Evolutionary conservation across 30 jellyfish, hydroid and myxozoan species (phyloP).

Genomic region (Hydractinia echinata): DNA sequence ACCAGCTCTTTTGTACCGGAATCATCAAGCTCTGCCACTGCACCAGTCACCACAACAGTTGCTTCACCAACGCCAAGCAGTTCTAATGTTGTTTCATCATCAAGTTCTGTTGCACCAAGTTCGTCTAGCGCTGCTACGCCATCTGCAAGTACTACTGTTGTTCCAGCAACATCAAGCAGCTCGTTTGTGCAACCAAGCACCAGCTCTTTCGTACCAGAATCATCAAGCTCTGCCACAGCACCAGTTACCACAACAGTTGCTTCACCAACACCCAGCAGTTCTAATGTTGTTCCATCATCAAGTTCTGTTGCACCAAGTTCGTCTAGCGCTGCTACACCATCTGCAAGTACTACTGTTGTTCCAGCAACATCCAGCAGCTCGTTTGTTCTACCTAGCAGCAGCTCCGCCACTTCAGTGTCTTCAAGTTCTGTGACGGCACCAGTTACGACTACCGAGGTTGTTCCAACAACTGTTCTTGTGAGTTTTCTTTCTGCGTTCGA

Average conservation of each 20-base stretch:
- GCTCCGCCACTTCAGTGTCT: neutral
- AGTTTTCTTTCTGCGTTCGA: neutral
- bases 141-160: constrained; percentile 6
- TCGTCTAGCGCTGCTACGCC: constrained; percentile 15
- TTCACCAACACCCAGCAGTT: neutral
- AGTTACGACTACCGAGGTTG: neutral
- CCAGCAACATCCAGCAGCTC: constrained; percentile 35
- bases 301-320: too few relatives aligned
- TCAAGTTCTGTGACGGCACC: too few relatives aligned
- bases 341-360: neutral
- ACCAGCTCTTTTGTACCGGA: too few relatives aligned
- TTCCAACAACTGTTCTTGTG: neutral
- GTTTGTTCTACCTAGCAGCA: constrained; percentile 21
- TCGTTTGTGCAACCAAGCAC: neutral
- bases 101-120: neutral
- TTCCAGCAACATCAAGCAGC: constrained; percentile 2
- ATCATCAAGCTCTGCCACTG: too few relatives aligned
- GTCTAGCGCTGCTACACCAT: too few relatives aligned
- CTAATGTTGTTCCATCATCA: neutral
- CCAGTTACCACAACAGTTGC: neutral
- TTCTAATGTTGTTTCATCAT: neutral
- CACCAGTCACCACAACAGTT: too few relatives aligned
- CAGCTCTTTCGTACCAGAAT: neutral
- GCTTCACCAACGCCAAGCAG: neutral
- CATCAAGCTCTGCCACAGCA: neutral